Evolutionary conservation across 2,113 vertebrate genomes (phyloP), one percentile per base, ranked within the genome.

Genomic region (Alethe castanea): DNA sequence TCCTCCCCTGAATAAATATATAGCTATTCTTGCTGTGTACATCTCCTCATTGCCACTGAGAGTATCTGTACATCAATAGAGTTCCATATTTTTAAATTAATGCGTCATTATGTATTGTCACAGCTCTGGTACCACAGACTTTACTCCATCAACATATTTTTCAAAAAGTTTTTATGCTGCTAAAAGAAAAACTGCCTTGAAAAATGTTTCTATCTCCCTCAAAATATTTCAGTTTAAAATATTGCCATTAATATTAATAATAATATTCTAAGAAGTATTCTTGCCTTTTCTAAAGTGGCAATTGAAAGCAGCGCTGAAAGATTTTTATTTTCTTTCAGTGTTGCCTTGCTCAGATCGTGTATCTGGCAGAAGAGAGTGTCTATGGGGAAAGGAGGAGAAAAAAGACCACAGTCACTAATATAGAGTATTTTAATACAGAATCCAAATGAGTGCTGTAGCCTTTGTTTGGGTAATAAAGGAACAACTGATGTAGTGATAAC

Each of bases 381-480:
- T 79, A 2, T 40, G 52, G 59, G 78, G 45, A 87, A 90, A 81
- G 12, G 26, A 82, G 19, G 38, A 86, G 26, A 92, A 61, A 71
- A 67, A 82, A 92, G 67, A 70, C 35, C 28, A 64, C 38, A 59
- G 59, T 48, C 45, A 70, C 65, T 61, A 79, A 26, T 60, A 54
- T 3, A 45, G 16, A 73, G 26, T 69, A 72, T 79, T 95, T 92
- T 77, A 85, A 90, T 81, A 62, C 9, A 70, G 72, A 90, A 92
- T 54, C 81, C 54, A 85, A 91, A 69, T 69, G 35, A 87, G 31
- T 77, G 35, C 73, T 73, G 35, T 54, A 80, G 67, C 38, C 59
- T 92, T 87, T 96, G 79, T 92, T 50, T 66, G 45, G 7, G 12
- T 62, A 73, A 85, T 61, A 97, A 95, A 92, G 14, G 81, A 95